phyloP scores from a whole-genome alignment of 2,113 vertebrate species.

The Notothenia coriiceps region DNA sequence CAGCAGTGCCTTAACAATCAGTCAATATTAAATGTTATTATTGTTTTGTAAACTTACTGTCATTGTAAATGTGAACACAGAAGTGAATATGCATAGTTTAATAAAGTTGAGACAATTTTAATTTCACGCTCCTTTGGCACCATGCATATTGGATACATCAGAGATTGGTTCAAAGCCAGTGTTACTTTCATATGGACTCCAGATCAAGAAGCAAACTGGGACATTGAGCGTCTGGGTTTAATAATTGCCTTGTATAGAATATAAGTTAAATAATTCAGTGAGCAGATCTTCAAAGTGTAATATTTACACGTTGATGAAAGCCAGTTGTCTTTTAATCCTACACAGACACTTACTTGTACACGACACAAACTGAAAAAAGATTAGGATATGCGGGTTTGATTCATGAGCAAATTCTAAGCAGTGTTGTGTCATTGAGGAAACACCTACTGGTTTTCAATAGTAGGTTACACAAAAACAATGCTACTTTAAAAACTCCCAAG shows the following conservation, averaged over 20 bases:
- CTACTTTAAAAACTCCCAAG: neutral
- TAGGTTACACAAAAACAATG: neutral
- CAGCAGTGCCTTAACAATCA: neutral
- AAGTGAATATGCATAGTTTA: neutral
- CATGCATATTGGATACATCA: slow-evolving; percentile 7
- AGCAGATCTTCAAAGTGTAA: slow-evolving; percentile 9
- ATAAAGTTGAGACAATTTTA: slow-evolving; percentile 41
- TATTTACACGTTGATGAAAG: neutral
- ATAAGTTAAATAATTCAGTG: slow-evolving; percentile 32
- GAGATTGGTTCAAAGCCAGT: neutral
- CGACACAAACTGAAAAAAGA: neutral
- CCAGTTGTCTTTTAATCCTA: neutral
- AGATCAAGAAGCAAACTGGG: slow-evolving; percentile 19
- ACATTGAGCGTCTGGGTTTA: slow-evolving; percentile 1
- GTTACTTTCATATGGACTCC: neutral
- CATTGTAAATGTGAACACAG: neutral
- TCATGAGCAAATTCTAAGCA: neutral
- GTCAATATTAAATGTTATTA: neutral
- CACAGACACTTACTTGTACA: slow-evolving; percentile 11
- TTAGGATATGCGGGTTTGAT: slow-evolving; percentile 6
- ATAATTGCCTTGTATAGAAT: slow-evolving; percentile 54
- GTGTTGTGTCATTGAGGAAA: slow-evolving; percentile 19
- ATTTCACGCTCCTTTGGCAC: slow-evolving; percentile 46
- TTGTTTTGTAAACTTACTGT: neutral
- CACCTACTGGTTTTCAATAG: neutral